Base-by-base conservation (phyloP, 2,888 invertebrate species). In the Papilio demoleus region DNA sequence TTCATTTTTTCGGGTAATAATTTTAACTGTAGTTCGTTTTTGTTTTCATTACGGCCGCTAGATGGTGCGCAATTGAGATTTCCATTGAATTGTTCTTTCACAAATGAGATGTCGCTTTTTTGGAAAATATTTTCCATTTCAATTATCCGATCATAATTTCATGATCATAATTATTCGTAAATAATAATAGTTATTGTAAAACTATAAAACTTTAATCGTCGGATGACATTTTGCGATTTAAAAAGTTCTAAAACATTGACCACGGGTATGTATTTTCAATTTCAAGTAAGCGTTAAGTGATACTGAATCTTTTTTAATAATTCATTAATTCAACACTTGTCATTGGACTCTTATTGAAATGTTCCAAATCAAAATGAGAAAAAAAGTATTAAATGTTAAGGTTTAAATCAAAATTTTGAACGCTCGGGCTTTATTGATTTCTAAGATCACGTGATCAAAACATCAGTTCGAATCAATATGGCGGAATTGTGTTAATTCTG, bases 381-480 rank as follows among this genome's bases (percentile, higher is more conserved):
- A 45, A 19, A 19, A 45, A 1, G 3, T 6, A 4, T 19, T 3
- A 1, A 19, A 45, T 0, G 72, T 71, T 74, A 71, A 17, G 34
- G 11, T 40, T 53, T 8, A 9, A 12, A 19, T 34, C 61, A 11
- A 11, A 38, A 27, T 77, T 75, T 70, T 72, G 73, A 78, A 79
- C 79, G 79, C 47, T 58, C 66, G 47, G 72, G 73, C 72, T 78
- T 78, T 87, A 89, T 88, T 87, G 88, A 88, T 88, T 87, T 77
- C 72, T 82, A 31, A 58, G 72, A 79, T 93, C 94, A 94, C 93
- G 94, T 94, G 94, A 94, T 88, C 86, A 94, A 93, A 94, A 94
- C 94, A 94, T 87, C 84, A 81, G 80, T 79, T 74, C 62, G 73
- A 74, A 80, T 81, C 93, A 94, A 94, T 87, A 95, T 95, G 95